These are phyloP conservation scores for Parnassius smintheus DNA, from an alignment of 2,888 invertebrate species.

Conservation along the genomic window DNA sequence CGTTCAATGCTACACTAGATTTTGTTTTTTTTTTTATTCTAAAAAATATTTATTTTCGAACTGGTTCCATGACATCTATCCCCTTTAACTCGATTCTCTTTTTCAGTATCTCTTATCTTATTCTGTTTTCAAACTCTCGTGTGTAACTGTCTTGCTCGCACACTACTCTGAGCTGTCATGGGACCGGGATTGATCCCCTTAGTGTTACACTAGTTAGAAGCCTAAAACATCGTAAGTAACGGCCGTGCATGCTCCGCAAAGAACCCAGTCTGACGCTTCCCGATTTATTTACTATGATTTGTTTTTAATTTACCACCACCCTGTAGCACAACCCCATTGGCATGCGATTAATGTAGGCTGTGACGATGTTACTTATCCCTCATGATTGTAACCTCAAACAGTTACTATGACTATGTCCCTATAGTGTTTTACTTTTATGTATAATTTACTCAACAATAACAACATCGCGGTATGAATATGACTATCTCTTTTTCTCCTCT, in stretches of 20 bases:
- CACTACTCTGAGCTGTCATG: slow-evolving; percentile 56
- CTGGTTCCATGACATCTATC: slow-evolving; percentile 69
- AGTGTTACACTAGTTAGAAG: slow-evolving; percentile 50
- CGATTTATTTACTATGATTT: slow-evolving; percentile 42
- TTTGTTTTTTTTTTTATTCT: slow-evolving; percentile 60
- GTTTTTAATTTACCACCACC: slow-evolving; percentile 44
- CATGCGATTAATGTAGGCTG: slow-evolving; percentile 76
- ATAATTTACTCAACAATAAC: slow-evolving; percentile 56
- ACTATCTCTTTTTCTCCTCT: slow-evolving; percentile 62
- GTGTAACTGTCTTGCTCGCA: slow-evolving; percentile 28
- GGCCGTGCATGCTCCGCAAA: slow-evolving; percentile 67
- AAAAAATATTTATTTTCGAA: slow-evolving; percentile 52
- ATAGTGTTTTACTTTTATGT: slow-evolving; percentile 32
- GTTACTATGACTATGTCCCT: slow-evolving; percentile 71
- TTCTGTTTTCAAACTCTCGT: slow-evolving; percentile 20
- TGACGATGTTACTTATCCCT: slow-evolving; percentile 78
- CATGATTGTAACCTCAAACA: slow-evolving; percentile 67
- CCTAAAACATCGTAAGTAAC: slow-evolving; percentile 47
- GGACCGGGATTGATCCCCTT: slow-evolving; percentile 49
- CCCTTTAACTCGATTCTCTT: slow-evolving; percentile 13
- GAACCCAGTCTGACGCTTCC: slow-evolving; percentile 72
- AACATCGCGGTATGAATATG: slow-evolving; percentile 76
- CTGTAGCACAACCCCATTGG: slow-evolving; percentile 56
- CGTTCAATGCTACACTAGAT: slow-evolving; percentile 61
- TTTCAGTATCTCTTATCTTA: slow-evolving; percentile 13